These are phyloP conservation scores for Clunio marinus DNA, from an alignment of 2,888 invertebrate genomes.

Conservation along the genomic window DNA sequence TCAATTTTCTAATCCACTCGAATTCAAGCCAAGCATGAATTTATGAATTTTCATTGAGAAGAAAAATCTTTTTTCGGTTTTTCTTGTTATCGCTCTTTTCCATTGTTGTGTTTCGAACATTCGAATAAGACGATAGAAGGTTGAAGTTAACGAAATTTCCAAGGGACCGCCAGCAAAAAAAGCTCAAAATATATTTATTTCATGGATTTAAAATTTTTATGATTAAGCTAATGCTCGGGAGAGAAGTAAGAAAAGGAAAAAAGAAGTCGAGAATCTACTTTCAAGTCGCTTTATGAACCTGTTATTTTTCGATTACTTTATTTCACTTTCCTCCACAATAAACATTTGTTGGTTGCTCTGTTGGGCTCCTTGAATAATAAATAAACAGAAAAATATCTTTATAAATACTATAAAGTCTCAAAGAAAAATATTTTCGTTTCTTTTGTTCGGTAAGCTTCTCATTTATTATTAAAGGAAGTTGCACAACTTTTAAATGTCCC, in stretches of 20 bases:
- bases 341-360: too few species aligned
- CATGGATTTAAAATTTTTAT: not conserved
- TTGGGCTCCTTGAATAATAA: not conserved
- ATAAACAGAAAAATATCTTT: not conserved
- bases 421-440: not conserved
- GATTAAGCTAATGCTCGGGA: not conserved
- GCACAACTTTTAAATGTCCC: too few species aligned
- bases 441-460: not conserved
- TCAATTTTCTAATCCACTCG: slow-evolving; percentile 33
- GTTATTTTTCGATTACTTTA: slow-evolving; percentile 8
- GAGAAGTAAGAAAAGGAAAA: not conserved
- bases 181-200: too few species aligned
- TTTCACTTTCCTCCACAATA: too few species aligned
- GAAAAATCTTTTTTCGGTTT: too few species aligned
- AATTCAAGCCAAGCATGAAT: slow-evolving; percentile 24
- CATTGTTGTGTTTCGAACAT: too few species aligned
- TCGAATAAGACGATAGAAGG: too few species aligned
- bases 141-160: too few species aligned
- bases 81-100: too few species aligned
- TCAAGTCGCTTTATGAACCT: slow-evolving; percentile 1
- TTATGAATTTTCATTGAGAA: slow-evolving; percentile 12
- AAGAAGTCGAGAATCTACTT: not conserved
- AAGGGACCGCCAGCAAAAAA: too few species aligned
- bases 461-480: slow-evolving; percentile 11
- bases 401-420: not conserved